Evolutionary conservation across 2,113 vertebrate species (phyloP), one percentile per base, ranked within the genome.

Genomic region (Pelvicachromis taeniatus): DNA sequence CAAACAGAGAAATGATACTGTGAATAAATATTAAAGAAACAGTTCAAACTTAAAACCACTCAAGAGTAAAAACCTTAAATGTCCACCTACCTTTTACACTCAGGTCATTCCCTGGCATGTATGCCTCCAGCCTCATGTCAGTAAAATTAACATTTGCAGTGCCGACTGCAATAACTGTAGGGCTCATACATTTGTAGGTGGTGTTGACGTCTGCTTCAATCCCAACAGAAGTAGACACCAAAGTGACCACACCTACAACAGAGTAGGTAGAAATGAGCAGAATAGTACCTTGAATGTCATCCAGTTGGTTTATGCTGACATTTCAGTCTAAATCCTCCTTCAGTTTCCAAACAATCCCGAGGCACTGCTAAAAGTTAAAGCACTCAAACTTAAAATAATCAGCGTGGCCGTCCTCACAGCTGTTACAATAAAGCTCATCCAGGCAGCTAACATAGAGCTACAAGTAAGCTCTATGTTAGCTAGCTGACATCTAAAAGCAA

Each of bases 61-160:
- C 7, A 3, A 16, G n/a, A 50, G 54, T 11, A 55, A 21, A 70
- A 65, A 38, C n/a, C 29, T 29, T 12, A 26, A 23, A n/a, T 33
- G 35, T 26, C 40, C 17, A 21, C 1, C 7, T 88, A 99, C 98
- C 97, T 77, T 95, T 93, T 11, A 16, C 48, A 91, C 98, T 99
- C 55, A 97, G 90, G 85, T 89, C 96, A 56, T 86, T 88, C 31
- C 89, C 94, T 5, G 80, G 85, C 91, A 98, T 94, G 93, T 97
- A 99, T 1, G 98, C 98, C 94, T 99, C 96, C 92, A 99, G 87
- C 77, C 82, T 96, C 85, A 97, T 84, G 0, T 96, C 54, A 10
- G 73, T 95, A 77, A 99, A 95, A 1, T 95, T 97, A 82, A 97
- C 1, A 0, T 55, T 96, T 7, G 78, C 78, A 10, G 35, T 88